phyloP scores from a whole-genome alignment of 2,888 invertebrate species.

The Megastigmus dorsalis region DNA sequence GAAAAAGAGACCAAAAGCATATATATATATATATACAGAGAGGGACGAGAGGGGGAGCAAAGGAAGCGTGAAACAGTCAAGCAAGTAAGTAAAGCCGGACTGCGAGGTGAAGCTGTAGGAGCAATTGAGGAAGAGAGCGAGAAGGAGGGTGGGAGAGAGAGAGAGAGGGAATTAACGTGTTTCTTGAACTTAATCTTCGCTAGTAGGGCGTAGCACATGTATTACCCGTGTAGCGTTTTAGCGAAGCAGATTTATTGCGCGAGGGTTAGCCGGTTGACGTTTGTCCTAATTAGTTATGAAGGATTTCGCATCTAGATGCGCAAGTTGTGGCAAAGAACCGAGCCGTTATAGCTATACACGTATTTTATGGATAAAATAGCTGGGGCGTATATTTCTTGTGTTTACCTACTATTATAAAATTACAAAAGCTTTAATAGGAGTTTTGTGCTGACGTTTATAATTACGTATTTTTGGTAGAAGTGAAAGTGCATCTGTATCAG shows the following conservation, averaged over 20 bases:
- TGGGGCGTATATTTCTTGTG: too few species aligned
- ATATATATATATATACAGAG: background rate
- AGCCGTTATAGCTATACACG: too few species aligned
- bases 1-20: background rate
- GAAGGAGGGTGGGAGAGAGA: background rate
- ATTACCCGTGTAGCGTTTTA: background rate
- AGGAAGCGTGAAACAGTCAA: slow-evolving; percentile 19
- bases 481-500: too few species aligned
- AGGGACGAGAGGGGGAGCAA: background rate
- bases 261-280: background rate
- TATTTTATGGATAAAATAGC: too few species aligned
- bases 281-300: slow-evolving; percentile 38
- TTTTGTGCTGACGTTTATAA: too few species aligned
- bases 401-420: too few species aligned
- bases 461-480: too few species aligned
- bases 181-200: slow-evolving; percentile 26
- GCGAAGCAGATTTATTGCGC: slow-evolving; percentile 28
- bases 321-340: too few species aligned
- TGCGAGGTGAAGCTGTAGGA: background rate
- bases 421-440: too few species aligned
- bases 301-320: slow-evolving; percentile 1
- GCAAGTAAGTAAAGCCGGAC: too few species aligned
- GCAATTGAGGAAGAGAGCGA: background rate
- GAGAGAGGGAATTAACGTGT: slow-evolving; percentile 10
- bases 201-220: background rate